A percentile compares a stretch with the other conserved stretches of the same genome.
Conservation (phyloP, 2,113 vertebrate genomes). For the Amazona vittata region DNA sequence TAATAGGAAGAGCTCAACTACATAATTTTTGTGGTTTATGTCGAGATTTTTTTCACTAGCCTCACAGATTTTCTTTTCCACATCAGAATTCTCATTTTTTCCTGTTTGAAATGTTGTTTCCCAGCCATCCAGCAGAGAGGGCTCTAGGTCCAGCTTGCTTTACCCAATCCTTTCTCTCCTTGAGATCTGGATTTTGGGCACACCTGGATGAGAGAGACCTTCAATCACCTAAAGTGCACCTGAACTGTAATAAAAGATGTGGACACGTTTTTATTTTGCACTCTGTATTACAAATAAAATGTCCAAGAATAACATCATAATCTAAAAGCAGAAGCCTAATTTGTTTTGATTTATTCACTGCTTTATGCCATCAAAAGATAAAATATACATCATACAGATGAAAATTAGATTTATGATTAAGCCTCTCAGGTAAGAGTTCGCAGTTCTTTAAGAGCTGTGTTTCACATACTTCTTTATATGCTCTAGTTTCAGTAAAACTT, state of each 20-base stretch:
- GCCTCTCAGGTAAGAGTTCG: neutral
- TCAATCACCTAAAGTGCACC: neutral
- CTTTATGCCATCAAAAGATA: neutral
- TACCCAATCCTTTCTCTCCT: neutral
- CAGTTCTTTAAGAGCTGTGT: neutral
- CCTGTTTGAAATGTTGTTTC: slow-evolving; percentile 30
- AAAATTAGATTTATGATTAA: neutral
- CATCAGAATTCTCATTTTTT: neutral
- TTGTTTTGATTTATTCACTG: neutral
- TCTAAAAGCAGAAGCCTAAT: neutral
- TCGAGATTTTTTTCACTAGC: neutral
- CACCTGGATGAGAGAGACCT: neutral
- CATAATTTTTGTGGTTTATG: neutral
- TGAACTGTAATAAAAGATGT: neutral
- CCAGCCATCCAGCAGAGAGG: slow-evolving; percentile 62
- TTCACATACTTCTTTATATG: neutral
- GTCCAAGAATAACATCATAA: neutral
- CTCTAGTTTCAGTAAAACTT: neutral
- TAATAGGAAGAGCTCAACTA: neutral
- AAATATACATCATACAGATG: neutral
- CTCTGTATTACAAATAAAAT: neutral
- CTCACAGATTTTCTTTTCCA: neutral
- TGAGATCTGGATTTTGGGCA: rapidly evolving
- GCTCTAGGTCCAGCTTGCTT: slow-evolving; percentile 47
- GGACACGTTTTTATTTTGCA: neutral